phyloP scores from a whole-genome alignment of 2,113 vertebrate species.

The Uropsilus gracilis region DNA sequence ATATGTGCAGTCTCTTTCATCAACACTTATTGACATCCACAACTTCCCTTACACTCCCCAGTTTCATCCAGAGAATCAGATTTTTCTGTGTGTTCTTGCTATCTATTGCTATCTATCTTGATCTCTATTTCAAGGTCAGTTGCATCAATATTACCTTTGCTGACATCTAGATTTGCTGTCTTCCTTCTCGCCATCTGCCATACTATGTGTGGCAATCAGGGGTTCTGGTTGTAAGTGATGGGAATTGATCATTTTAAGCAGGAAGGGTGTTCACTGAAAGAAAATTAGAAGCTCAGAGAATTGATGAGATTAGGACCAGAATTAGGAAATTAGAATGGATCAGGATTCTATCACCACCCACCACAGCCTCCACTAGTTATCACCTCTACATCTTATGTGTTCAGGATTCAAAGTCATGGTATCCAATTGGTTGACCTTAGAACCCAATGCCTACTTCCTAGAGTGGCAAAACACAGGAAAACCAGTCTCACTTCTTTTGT shows the following conservation, averaged over 20 bases:
- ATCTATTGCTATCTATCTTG: not conserved
- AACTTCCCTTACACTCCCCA: not conserved
- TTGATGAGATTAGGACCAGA: not conserved
- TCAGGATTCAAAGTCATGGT: not conserved
- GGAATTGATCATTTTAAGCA: slow-evolving; percentile 37
- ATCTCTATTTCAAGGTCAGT: not conserved
- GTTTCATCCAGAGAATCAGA: not conserved
- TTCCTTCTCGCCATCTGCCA: not conserved
- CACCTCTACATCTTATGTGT: not conserved
- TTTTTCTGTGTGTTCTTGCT: not conserved
- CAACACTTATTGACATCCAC: not conserved
- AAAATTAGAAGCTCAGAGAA: not conserved
- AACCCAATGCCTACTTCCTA: not conserved
- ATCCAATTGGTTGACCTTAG: not conserved
- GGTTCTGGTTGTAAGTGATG: slow-evolving; percentile 4
- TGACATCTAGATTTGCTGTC: not conserved
- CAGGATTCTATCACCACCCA: not conserved
- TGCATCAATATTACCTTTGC: not conserved
- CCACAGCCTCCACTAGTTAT: not conserved
- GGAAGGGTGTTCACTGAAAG: not conserved
- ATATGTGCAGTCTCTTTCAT: not conserved
- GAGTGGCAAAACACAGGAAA: not conserved
- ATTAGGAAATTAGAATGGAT: not conserved
- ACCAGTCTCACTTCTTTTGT: not conserved
- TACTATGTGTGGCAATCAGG: not conserved